A percentile compares a stretch with the other conserved stretches of the same genome.
These are phyloP conservation scores for Anastrepha obliqua DNA, from an alignment of 1,140 invertebrate species.

Conservation along the genomic window DNA sequence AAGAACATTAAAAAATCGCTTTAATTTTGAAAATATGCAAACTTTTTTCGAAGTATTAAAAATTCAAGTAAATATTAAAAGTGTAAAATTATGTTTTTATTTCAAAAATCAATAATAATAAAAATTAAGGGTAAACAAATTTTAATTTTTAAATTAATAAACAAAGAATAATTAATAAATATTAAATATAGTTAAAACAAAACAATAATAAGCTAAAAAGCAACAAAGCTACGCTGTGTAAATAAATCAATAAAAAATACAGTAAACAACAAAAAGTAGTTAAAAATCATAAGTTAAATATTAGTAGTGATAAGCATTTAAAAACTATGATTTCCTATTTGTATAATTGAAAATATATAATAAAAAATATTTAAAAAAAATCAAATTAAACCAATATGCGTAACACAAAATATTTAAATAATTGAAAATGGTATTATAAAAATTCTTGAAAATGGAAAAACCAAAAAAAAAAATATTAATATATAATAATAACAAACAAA, in stretches of 20 bases:
- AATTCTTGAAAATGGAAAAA: slow-evolving; percentile 1
- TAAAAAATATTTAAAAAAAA: slow-evolving; percentile 20
- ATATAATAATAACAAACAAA: not conserved
- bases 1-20: not conserved
- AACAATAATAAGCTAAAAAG: slow-evolving; percentile 55
- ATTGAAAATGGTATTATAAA: not conserved
- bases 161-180: not conserved
- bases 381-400: not conserved
- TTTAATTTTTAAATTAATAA: no score
- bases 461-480: slow-evolving; percentile 60
- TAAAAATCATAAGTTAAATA: slow-evolving; percentile 68
- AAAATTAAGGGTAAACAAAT: not conserved
- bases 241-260: slow-evolving; percentile 64
- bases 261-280: slow-evolving; percentile 58
- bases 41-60: no score
- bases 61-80: no score
- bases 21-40: not conserved
- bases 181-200: not conserved
- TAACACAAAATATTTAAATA: not conserved
- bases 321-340: slow-evolving; percentile 67
- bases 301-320: slow-evolving; percentile 66
- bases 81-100: not conserved
- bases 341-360: not conserved
- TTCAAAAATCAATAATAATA: not conserved
- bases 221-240: slow-evolving; percentile 67